Evolutionary conservation across 2,888 invertebrate genomes (phyloP).

Genomic region (Perizoma flavofasciatum): DNA sequence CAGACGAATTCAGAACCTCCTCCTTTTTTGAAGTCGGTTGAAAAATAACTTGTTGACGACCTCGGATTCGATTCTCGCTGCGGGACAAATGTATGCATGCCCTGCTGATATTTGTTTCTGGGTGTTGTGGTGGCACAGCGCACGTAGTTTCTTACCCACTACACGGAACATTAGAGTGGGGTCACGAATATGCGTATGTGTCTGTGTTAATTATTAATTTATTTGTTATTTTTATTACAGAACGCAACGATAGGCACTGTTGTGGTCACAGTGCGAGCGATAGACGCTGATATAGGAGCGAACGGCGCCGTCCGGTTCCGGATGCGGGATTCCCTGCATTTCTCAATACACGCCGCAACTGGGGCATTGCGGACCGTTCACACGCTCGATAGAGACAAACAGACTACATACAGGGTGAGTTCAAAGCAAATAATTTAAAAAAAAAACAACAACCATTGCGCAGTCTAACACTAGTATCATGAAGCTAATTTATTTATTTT

Average conservation of each 20-base stretch:
- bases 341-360: constrained; percentile 90
- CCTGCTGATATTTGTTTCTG: no score
- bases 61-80: no score
- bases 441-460: no score
- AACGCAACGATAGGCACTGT: constrained; percentile 93
- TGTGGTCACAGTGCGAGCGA: constrained; percentile 91
- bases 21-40: no score
- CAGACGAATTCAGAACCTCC: no score
- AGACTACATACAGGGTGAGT: constrained; percentile 93
- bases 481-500: no score
- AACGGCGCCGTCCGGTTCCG: constrained; percentile 96
- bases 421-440: not conserved
- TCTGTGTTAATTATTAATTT: not conserved
- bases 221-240: constrained; percentile 62
- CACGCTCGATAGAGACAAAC: constrained; percentile 91
- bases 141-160: not conserved
- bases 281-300: constrained; percentile 94
- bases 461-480: no score
- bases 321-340: constrained; percentile 91
- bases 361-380: constrained; percentile 90
- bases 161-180: no score
- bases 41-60: no score
- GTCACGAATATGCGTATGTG: no score
- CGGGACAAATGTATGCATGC: no score
- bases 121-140: no score